phyloP scores from a whole-genome alignment of 2,888 invertebrate species.

The Quadriops clusia region DNA sequence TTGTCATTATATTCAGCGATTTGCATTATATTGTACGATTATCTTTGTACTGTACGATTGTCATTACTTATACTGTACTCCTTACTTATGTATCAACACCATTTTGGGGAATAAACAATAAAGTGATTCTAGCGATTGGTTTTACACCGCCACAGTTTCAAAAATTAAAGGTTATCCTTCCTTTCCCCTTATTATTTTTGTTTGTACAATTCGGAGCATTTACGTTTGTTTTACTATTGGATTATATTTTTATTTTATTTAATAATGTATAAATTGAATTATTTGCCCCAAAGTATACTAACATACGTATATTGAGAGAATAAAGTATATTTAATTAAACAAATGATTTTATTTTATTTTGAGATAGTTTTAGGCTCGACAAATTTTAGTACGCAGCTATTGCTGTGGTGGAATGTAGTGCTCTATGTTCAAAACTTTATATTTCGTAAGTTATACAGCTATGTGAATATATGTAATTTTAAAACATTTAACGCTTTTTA shows the following conservation, averaged over 20 bases:
- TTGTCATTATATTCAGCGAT: too few relatives aligned
- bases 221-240: conserved; percentile 30
- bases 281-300: conserved; percentile 32
- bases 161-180: too few relatives aligned
- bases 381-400: conserved; percentile 16
- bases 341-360: conserved; percentile 16
- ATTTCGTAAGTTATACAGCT: conserved; percentile 29
- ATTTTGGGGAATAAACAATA: too few relatives aligned
- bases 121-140: too few relatives aligned
- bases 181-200: too few relatives aligned
- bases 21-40: too few relatives aligned
- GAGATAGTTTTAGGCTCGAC: conserved; percentile 19
- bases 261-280: conserved; percentile 17
- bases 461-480: conserved; percentile 31
- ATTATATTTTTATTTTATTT: conserved; percentile 28
- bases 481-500: conserved; percentile 16
- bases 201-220: conserved; percentile 22
- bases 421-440: conserved; percentile 28
- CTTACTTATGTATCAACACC: too few relatives aligned
- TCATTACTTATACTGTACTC: too few relatives aligned
- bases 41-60: too few relatives aligned
- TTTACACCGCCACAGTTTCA: too few relatives aligned
- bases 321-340: conserved; percentile 11
- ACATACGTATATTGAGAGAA: conserved; percentile 18
- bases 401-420: conserved; percentile 23